Evolutionary conservation across 2,797 vertebrate genomes (phyloP).

Genomic region (Sebastolobus altivelis): DNA sequence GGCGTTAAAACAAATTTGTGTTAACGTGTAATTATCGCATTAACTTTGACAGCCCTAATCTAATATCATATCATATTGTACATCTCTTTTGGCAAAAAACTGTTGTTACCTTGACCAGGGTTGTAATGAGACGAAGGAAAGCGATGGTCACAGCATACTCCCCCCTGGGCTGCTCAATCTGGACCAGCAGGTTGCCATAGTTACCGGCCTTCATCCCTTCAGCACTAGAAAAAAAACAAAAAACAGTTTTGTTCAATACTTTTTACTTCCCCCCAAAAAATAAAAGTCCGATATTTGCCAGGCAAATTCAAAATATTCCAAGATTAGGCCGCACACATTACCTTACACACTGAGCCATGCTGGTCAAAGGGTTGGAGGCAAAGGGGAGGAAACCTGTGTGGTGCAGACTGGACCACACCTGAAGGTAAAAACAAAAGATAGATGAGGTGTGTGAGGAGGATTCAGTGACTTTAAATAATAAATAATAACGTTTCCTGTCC

Average conservation of each 20-base stretch:
- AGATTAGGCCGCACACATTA: conserved; percentile 51
- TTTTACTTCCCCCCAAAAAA: neutral
- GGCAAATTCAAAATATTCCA: neutral
- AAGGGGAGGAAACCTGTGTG: conserved; percentile 98
- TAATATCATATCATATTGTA: too few species aligned
- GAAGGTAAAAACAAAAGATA: conserved; percentile 3
- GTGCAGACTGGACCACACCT: conserved; percentile 98
- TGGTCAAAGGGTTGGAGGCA: conserved; percentile 90
- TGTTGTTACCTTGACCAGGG: conserved; percentile 91
- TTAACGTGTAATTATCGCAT: too few species aligned
- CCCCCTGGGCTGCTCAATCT: conserved; percentile 95
- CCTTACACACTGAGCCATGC: conserved; percentile 93
- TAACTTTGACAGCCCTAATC: too few species aligned
- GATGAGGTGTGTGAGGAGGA: neutral
- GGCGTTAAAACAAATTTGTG: too few species aligned
- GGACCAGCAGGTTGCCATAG: conserved; percentile 94
- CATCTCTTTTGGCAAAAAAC: neutral
- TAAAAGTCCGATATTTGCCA: neutral
- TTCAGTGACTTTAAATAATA: neutral
- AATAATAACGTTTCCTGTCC: neutral
- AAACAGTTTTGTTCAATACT: neutral
- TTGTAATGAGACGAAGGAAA: conserved; percentile 94
- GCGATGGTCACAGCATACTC: conserved; percentile 95
- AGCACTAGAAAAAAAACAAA: conserved; percentile 84
- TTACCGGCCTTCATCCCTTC: conserved; percentile 98